Evolutionary conservation across 2,888 invertebrate genomes (phyloP), one percentile per base, ranked within the genome.

Genomic region (Aphodius sticticus): DNA sequence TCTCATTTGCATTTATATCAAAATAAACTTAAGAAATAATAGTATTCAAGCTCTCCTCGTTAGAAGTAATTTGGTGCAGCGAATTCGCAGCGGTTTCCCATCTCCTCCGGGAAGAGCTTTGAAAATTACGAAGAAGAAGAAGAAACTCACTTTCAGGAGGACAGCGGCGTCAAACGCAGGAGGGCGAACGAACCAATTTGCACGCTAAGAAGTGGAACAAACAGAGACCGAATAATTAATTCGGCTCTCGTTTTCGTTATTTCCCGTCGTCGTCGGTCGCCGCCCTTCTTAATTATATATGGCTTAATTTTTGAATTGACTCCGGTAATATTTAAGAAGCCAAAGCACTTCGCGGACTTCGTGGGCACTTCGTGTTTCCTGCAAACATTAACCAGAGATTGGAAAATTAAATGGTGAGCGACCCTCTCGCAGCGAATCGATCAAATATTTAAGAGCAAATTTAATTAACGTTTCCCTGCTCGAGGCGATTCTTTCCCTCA

Each of bases 221-320:
- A 37, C 36, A 74, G 35, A 36, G 37, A 37, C 26, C 14, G 74
- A 74, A 74, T 74, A 74, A 74, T 74, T 74, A 74, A 74, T 37
- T 74, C 37, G 36, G 74, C 74, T 74, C 37, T 36, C 74, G 74
- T 74, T 74, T 35, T 37, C n/a, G 74, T n/a, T n/a, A 74, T 74
- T 74, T 37, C 35, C 37, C 74, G 35, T 74, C 9, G 70, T 69
- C 69, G 26, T 26, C 26, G 26, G 26, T 26, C 26, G 26, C 26
- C 26, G 26, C 26, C 70, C 15, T 7, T 1, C 74, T 37, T 74
- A 74, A 74, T 74, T 74, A 74, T 37, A 37, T 36, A 35, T 35
- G 74, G 74, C 74, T 74, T 74, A 74, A 74, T 74, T 74, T 74
- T 74, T 74, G 74, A 74, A 74, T 74, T 74, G 74, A 74, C 74